Percentiles rank a stretch among this genome's conserved stretches.
Conservation (phyloP, 1,140 invertebrate species). For the Aphelenchoides fujianensis region DNA sequence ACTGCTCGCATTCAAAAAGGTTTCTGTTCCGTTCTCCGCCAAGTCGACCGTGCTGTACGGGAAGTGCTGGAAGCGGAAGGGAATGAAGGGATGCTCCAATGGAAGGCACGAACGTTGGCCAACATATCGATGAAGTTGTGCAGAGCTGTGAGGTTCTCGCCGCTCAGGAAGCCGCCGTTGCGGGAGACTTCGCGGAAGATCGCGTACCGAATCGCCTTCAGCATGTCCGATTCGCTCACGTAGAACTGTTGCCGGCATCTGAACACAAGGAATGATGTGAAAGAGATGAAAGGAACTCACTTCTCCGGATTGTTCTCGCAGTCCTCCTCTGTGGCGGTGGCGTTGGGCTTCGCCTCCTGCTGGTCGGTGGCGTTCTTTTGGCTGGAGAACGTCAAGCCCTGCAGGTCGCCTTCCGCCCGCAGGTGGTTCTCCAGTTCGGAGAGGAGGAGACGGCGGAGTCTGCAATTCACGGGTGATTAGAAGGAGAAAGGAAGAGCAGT, state of each 20-base stretch:
- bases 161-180: constrained; percentile 38
- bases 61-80: constrained; percentile 54
- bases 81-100: neutral
- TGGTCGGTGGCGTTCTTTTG: constrained; percentile 18
- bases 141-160: constrained; percentile 55
- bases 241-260: constrained; percentile 49
- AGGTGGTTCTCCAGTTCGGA: constrained; percentile 42
- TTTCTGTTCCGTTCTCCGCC: constrained; percentile 32
- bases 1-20: constrained; percentile 47
- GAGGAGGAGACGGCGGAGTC: constrained; percentile 39
- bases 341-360: constrained; percentile 9
- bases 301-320: constrained; percentile 40
- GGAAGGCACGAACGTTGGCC: constrained; percentile 46
- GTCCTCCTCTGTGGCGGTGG: constrained; percentile 16
- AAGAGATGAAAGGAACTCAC: constrained; percentile 31
- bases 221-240: constrained; percentile 61
- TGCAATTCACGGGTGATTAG: constrained; percentile 1
- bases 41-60: constrained; percentile 40
- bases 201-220: constrained; percentile 56
- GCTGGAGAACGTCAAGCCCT: constrained; percentile 22
- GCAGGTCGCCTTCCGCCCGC: constrained; percentile 21
- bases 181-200: constrained; percentile 48
- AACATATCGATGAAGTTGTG: constrained; percentile 56
- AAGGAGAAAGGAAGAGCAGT: too few species aligned
- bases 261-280: constrained; percentile 18